phyloP scores from a whole-genome alignment of 2,888 invertebrate genomes.

The Euzophera pinguis region DNA sequence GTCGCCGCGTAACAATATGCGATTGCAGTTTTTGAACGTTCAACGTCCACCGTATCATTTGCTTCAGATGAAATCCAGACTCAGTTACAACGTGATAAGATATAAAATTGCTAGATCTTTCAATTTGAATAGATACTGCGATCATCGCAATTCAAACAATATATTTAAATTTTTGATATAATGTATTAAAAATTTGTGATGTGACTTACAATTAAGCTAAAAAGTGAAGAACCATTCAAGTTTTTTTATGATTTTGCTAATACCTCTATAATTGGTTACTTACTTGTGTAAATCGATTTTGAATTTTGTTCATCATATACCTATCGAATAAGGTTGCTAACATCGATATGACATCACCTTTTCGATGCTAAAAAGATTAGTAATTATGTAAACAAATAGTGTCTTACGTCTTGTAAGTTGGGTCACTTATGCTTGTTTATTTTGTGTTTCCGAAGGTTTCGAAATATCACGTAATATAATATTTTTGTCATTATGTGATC shows the following conservation, averaged over 20 bases:
- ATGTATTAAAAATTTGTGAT: too few relatives aligned
- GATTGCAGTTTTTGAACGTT: slow-evolving; percentile 71
- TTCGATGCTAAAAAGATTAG: slow-evolving; percentile 59
- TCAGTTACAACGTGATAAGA: too few relatives aligned
- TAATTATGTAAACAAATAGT: slow-evolving; percentile 65
- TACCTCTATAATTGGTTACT: background rate
- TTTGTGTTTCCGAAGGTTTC: slow-evolving; percentile 28
- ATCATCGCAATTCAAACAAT: too few relatives aligned
- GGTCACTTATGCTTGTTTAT: slow-evolving; percentile 36
- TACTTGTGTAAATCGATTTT: background rate
- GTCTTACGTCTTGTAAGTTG: slow-evolving; percentile 41
- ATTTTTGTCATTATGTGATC: slow-evolving; percentile 23
- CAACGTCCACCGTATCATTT: slow-evolving; percentile 43
- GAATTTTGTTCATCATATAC: slow-evolving; percentile 14
- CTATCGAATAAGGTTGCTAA: slow-evolving; percentile 17
- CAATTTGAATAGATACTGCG: too few relatives aligned
- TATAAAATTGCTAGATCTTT: too few relatives aligned
- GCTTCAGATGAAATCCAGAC: too few relatives aligned
- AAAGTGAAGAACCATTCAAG: background rate
- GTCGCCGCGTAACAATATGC: slow-evolving; percentile 70
- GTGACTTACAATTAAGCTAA: too few relatives aligned
- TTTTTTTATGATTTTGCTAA: background rate
- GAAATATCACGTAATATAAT: slow-evolving; percentile 24
- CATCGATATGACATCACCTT: slow-evolving; percentile 55
- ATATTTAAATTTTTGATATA: too few relatives aligned